Conservation (phyloP, 2,797 vertebrate genomes). For the Epinephelus malabaricus region DNA sequence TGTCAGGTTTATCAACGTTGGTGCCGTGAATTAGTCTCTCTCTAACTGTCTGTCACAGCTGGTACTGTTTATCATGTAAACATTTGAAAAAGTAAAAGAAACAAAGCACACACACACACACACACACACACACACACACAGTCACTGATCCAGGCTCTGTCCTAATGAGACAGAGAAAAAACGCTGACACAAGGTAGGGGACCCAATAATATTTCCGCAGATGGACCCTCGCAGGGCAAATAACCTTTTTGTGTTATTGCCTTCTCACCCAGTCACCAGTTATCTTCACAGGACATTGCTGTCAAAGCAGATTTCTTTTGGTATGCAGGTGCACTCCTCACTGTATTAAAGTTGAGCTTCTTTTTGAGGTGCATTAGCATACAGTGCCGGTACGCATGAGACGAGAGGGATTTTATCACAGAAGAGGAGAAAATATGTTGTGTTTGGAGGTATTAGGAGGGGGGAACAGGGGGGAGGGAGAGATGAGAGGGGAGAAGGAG, state of each 20-base stretch:
- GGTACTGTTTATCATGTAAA: not conserved
- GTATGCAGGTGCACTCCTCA: constrained; percentile 62
- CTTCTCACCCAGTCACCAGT: constrained; percentile 65
- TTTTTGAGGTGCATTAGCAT: constrained; percentile 67
- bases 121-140: not conserved
- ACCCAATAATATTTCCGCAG: constrained; percentile 68
- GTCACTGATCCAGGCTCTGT: constrained; percentile 32
- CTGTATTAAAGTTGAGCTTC: constrained; percentile 65
- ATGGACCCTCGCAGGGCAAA: constrained; percentile 67
- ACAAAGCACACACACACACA: not conserved
- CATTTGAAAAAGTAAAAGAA: constrained; percentile 7
- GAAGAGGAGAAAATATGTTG: constrained; percentile 54
- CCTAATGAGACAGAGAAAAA: constrained; percentile 75
- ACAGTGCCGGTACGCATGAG: constrained; percentile 41
- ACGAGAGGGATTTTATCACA: constrained; percentile 65
- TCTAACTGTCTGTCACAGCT: not conserved
- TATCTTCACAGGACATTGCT: constrained; percentile 71
- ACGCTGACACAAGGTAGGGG: constrained; percentile 67
- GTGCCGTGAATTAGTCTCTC: not conserved
- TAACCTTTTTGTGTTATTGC: constrained; percentile 78
- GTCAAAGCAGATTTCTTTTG: constrained; percentile 73
- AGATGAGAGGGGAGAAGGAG: not conserved
- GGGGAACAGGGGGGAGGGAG: constrained; percentile 4
- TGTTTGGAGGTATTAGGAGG: constrained; percentile 49
- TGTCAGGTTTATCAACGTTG: not conserved